phyloP scores from a whole-genome alignment of 2,113 vertebrate genomes.

The Silurus asotus region DNA sequence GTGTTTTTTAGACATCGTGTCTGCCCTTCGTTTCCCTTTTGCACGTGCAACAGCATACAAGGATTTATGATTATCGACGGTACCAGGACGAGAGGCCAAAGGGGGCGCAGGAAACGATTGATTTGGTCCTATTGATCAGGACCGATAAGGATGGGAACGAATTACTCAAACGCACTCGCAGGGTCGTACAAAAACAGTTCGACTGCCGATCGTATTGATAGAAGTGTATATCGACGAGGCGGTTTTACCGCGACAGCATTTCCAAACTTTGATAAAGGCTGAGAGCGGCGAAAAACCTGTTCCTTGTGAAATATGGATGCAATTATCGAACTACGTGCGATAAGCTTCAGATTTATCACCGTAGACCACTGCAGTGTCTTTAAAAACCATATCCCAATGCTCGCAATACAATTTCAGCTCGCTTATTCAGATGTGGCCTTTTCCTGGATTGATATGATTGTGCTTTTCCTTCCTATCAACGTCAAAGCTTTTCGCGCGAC shows the following conservation, averaged over 20 bases:
- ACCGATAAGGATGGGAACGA: conserved; percentile 37
- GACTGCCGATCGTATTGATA: background rate
- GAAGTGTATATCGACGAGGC: background rate
- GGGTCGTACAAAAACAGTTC: conserved; percentile 8
- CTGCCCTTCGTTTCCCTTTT: background rate
- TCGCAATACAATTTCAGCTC: background rate
- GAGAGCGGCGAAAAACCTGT: background rate
- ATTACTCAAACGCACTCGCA: conserved; percentile 49
- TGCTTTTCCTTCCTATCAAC: background rate
- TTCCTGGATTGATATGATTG: background rate
- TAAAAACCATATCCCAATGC: background rate
- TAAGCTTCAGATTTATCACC: background rate
- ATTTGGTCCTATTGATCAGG: conserved; percentile 45
- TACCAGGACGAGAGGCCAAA: conserved; percentile 40
- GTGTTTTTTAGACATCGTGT: background rate
- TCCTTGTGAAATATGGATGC: background rate
- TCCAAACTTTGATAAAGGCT: background rate
- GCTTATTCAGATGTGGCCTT: background rate
- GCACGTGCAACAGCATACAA: conserved; percentile 9
- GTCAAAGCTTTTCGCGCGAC: background rate
- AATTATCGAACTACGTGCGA: background rate
- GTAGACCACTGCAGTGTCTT: background rate
- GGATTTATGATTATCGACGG: conserved; percentile 47
- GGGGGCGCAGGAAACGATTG: conserved; percentile 1
- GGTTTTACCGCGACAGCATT: background rate